Percentiles rank a stretch among this genome's conserved stretches.
These are phyloP conservation scores for Coluber constrictor DNA, from an alignment of 2,797 vertebrate genomes.

Conservation along the genomic window DNA sequence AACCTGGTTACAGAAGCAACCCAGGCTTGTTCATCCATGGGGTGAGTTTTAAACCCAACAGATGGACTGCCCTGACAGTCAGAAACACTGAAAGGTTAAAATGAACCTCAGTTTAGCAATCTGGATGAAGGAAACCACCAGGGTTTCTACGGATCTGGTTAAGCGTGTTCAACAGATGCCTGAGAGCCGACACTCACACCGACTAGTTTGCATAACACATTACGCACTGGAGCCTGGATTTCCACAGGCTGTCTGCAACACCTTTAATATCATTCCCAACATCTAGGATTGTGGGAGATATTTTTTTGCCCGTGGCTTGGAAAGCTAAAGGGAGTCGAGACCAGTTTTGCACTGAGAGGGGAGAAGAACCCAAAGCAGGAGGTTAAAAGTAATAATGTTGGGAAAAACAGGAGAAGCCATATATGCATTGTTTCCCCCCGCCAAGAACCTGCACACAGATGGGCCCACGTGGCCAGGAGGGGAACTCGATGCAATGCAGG, in stretches of 20 bases:
- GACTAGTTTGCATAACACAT: background rate
- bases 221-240: background rate
- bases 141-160: background rate
- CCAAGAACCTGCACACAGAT: background rate
- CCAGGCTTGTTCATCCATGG: background rate
- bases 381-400: background rate
- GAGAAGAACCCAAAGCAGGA: background rate
- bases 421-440: too few species aligned
- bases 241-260: background rate
- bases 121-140: background rate
- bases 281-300: background rate
- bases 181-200: too few species aligned
- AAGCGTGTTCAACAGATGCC: background rate
- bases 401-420: background rate
- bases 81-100: background rate
- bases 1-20: background rate
- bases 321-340: background rate
- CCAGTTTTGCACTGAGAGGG: background rate
- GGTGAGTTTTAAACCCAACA: background rate
- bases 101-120: background rate
- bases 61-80: background rate
- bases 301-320: background rate
- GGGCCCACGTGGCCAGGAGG: background rate
- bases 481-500: background rate
- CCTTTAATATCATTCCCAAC: background rate